These are phyloP conservation scores for Ophioninae sp. DNA, from an alignment of 2,888 invertebrate species.

Conservation along the genomic window DNA sequence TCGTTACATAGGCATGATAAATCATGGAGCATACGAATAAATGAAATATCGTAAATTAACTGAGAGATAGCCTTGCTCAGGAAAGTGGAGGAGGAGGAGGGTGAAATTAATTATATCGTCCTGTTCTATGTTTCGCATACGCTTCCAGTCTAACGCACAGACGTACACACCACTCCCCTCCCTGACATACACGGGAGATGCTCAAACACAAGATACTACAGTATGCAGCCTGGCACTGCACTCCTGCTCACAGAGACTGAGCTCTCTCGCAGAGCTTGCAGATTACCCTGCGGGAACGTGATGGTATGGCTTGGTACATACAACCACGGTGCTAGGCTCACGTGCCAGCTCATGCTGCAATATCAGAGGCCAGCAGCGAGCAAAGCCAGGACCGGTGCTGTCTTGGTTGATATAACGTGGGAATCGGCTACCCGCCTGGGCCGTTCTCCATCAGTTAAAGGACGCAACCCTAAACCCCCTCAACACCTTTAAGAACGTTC, in stretches of 20 bases:
- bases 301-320: constrained; percentile 40
- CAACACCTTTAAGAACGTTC: constrained; percentile 47
- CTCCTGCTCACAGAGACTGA: constrained; percentile 36
- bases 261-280: constrained; percentile 51
- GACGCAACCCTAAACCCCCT: constrained; percentile 7
- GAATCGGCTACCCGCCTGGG: constrained; percentile 30
- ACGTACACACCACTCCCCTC: not conserved
- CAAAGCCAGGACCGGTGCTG: constrained; percentile 41
- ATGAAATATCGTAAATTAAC: constrained; percentile 41
- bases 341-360: constrained; percentile 48
- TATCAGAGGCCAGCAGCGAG: constrained; percentile 57
- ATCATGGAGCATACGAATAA: constrained; percentile 12
- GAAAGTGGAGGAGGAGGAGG: not conserved
- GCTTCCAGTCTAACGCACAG: constrained; percentile 11
- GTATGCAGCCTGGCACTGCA: constrained; percentile 33
- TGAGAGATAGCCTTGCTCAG: constrained; percentile 6
- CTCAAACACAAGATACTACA: constrained; percentile 34
- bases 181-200: constrained; percentile 14
- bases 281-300: constrained; percentile 59
- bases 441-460: not conserved
- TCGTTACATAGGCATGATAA: constrained; percentile 12
- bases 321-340: constrained; percentile 12
- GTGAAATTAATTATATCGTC: constrained; percentile 51
- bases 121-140: constrained; percentile 24
- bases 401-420: constrained; percentile 45